Percentiles rank a stretch among this genome's conserved stretches.
These are phyloP conservation scores for Trichonephila clavata DNA, from an alignment of 1,140 invertebrate genomes.

Conservation along the genomic window DNA sequence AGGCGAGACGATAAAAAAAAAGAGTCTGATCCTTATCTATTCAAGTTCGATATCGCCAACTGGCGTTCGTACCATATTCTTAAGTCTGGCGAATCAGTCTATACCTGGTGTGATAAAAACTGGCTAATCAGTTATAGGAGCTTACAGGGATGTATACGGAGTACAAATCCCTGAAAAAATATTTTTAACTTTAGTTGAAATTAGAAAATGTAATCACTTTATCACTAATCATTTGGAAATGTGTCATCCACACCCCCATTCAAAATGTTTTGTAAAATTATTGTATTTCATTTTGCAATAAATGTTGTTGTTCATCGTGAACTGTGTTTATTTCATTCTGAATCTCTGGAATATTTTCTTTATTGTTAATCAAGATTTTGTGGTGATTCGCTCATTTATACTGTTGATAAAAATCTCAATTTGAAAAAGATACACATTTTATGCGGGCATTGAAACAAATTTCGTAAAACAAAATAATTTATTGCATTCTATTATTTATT, in stretches of 20 bases:
- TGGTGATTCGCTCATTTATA: no score
- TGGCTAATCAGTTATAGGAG: not conserved
- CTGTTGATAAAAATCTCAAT: no score
- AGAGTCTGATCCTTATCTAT: no score
- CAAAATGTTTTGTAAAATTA: not conserved
- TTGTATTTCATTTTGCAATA: not conserved
- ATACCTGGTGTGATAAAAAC: not conserved
- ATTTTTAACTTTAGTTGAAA: not conserved
- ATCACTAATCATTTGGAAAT: not conserved
- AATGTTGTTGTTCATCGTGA: not conserved
- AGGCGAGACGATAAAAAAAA: no score
- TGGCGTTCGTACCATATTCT: no score
- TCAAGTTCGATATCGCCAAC: no score
- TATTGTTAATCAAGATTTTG: no score
- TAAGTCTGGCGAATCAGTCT: no score
- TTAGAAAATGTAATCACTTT: not conserved
- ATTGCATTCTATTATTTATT: no score
- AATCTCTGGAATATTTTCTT: not conserved
- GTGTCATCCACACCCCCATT: not conserved
- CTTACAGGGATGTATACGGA: not conserved
- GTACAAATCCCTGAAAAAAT: not conserved
- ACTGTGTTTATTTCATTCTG: not conserved
- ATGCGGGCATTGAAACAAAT: no score
- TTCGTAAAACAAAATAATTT: no score
- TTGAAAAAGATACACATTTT: no score